Percentiles rank a stretch among this genome's conserved stretches.
These are phyloP conservation scores for Muscidifurax raptorellus DNA, from an alignment of 1,140 invertebrate genomes.

Conservation along the genomic window DNA sequence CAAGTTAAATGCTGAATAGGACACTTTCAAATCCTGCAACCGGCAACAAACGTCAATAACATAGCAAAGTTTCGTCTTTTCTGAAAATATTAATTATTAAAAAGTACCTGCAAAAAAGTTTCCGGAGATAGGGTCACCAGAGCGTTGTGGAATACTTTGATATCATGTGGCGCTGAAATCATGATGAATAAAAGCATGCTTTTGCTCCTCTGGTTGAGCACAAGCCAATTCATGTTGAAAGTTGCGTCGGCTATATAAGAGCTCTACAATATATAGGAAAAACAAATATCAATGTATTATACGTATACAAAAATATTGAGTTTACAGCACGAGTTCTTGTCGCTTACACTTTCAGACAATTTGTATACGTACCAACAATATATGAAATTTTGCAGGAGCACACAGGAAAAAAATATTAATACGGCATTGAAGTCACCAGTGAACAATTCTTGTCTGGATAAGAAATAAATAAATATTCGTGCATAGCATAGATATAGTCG, in stretches of 20 bases:
- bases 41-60: background rate
- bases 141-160: slow-evolving; percentile 56
- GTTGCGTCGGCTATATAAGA: slow-evolving; percentile 55
- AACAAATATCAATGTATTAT: background rate
- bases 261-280: no score
- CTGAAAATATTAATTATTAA: no score
- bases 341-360: slow-evolving; percentile 26
- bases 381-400: slow-evolving; percentile 55
- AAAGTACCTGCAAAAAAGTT: slow-evolving; percentile 59
- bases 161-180: slow-evolving; percentile 43
- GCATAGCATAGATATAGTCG: slow-evolving; percentile 53
- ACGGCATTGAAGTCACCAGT: slow-evolving; percentile 24
- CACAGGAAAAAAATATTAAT: slow-evolving; percentile 42
- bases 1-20: slow-evolving; percentile 61
- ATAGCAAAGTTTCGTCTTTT: background rate
- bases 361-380: slow-evolving; percentile 59
- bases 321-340: background rate
- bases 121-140: slow-evolving; percentile 57
- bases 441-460: slow-evolving; percentile 38
- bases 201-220: slow-evolving; percentile 43
- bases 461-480: slow-evolving; percentile 50
- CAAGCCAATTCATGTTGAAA: slow-evolving; percentile 62
- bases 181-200: slow-evolving; percentile 58
- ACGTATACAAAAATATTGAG: background rate
- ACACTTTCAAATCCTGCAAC: slow-evolving; percentile 58